A percentile compares a stretch with the other conserved stretches of the same genome.
These are phyloP conservation scores for Pangasius krempfi DNA, from an alignment of 2,797 vertebrate species.

Conservation along the genomic window DNA sequence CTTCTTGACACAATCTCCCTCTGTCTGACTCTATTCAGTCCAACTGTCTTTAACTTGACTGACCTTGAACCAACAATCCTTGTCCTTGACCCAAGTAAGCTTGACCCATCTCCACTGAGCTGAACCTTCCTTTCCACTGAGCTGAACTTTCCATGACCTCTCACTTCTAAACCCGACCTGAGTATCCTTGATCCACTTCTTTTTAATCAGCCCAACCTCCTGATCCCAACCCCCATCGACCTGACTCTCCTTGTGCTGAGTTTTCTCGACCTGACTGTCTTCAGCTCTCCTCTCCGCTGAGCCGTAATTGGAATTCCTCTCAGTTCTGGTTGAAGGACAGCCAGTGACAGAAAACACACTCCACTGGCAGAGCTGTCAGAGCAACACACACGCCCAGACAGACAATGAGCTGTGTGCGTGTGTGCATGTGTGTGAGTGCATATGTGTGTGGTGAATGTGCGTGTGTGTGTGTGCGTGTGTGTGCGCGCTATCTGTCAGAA, in stretches of 20 bases:
- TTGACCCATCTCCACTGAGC: not conserved
- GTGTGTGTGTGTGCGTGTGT: constrained; percentile 18
- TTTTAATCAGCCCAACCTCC: constrained; percentile 24
- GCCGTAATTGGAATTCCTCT: constrained; percentile 71
- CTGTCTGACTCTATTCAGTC: not conserved
- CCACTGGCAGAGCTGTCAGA: constrained; percentile 54
- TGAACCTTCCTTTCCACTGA: not conserved
- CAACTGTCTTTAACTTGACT: not conserved
- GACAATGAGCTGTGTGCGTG: constrained; percentile 51
- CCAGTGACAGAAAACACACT: constrained; percentile 59
- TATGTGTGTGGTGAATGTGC: not conserved
- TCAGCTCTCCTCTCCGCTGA: constrained; percentile 28
- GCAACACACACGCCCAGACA: constrained; percentile 46
- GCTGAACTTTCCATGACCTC: not conserved
- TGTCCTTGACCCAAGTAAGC: not conserved
- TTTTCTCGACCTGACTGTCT: constrained; percentile 24
- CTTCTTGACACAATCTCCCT: not conserved
- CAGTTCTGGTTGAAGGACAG: constrained; percentile 64
- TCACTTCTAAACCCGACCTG: not conserved
- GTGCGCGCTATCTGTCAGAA: constrained; percentile 2
- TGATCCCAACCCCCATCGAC: constrained; percentile 13
- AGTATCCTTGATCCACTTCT: constrained; percentile 22
- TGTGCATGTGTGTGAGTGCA: not conserved
- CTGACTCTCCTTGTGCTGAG: constrained; percentile 15
- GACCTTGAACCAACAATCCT: not conserved